Percentiles rank a stretch among this genome's conserved stretches.
phyloP scores from a whole-genome alignment of 1,140 invertebrate species.

The Lasioglossum baleicum region DNA sequence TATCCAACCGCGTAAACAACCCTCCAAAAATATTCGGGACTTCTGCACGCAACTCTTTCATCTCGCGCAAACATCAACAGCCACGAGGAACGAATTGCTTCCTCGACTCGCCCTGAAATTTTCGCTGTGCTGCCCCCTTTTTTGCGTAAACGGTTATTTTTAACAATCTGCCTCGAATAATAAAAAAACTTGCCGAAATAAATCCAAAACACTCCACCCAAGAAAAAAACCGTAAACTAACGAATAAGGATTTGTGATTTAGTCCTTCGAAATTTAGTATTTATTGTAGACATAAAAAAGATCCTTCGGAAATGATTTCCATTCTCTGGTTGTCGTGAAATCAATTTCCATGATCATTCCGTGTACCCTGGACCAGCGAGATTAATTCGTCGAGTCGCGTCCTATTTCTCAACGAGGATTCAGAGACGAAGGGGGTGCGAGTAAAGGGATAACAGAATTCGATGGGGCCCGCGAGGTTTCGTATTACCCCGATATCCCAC shows the following conservation, averaged over 20 bases:
- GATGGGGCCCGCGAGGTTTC: slow-evolving; percentile 25
- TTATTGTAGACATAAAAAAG: too few relatives aligned
- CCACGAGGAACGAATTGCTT: slow-evolving; percentile 15
- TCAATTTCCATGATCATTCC: background rate
- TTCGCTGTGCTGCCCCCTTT: background rate
- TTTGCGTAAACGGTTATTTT: background rate
- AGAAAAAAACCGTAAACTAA: too few relatives aligned
- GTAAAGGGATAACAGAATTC: slow-evolving; percentile 7
- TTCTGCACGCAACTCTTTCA: slow-evolving; percentile 31
- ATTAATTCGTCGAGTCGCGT: slow-evolving; percentile 15
- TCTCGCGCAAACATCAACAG: slow-evolving; percentile 27
- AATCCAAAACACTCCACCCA: too few relatives aligned
- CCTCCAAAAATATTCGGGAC: slow-evolving; percentile 38
- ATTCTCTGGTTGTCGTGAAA: background rate
- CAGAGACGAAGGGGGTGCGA: slow-evolving; percentile 18
- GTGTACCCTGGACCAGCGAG: background rate
- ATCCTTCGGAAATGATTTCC: too few relatives aligned
- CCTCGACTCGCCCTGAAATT: background rate
- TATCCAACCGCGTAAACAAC: slow-evolving; percentile 27
- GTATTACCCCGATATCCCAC: slow-evolving; percentile 50
- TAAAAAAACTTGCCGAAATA: background rate
- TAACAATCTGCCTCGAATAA: background rate
- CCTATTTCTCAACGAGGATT: slow-evolving; percentile 18
- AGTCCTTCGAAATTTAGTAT: too few relatives aligned
- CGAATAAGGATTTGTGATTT: too few relatives aligned